phyloP scores from a whole-genome alignment of 2,113 vertebrate genomes.

The Picathartes gymnocephalus region DNA sequence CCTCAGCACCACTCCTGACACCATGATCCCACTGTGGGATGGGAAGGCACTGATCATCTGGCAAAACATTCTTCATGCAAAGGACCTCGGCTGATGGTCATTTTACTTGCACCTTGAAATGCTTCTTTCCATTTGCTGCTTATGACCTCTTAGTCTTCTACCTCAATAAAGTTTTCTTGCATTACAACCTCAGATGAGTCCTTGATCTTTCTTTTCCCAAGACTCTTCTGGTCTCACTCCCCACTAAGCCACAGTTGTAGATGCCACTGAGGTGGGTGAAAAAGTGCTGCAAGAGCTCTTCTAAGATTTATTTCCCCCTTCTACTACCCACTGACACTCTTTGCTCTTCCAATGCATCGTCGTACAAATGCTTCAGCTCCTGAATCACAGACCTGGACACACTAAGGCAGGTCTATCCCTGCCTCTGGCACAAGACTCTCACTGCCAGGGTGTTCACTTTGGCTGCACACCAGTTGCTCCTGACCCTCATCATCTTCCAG shows the following conservation, averaged over 20 bases:
- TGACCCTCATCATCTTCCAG: not conserved
- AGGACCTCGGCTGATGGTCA: too few species aligned
- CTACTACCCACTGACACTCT: accelerated
- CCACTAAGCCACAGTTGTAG: too few species aligned
- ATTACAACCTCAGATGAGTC: not conserved
- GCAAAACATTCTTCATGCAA: too few species aligned
- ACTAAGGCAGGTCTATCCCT: not conserved
- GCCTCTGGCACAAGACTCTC: not conserved
- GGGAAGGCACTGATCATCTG: not conserved
- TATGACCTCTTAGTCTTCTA: not conserved
- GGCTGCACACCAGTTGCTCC: too few species aligned
- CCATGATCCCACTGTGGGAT: not conserved
- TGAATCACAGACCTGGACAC: not conserved
- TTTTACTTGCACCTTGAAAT: too few species aligned
- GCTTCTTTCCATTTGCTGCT: not conserved
- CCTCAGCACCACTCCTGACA: not conserved
- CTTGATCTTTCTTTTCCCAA: not conserved
- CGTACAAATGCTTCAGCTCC: not conserved
- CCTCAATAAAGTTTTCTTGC: not conserved
- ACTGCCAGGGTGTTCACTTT: not conserved
- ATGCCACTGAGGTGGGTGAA: not conserved
- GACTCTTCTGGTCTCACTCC: not conserved
- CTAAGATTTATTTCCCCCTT: not conserved
- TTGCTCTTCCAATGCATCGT: not conserved
- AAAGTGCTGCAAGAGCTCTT: not conserved